Base-by-base conservation (phyloP, 2,888 invertebrate genomes). In the Serripes groenlandicus region DNA sequence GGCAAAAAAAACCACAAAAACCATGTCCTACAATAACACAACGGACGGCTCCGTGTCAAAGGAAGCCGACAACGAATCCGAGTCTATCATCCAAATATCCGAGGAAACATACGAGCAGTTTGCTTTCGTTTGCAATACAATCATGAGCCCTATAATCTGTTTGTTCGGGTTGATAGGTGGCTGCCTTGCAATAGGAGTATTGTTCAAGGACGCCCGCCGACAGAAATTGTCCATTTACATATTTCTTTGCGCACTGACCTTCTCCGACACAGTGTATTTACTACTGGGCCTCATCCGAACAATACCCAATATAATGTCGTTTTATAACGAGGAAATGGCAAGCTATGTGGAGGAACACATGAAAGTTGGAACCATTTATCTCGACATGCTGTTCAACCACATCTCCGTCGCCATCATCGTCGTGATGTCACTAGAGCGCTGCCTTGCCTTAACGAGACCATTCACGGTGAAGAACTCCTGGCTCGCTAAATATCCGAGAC, bases 361-460 rank as follows among this genome's bases (percentile, higher is more conserved):
- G 84, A 84, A 84, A 62, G 64, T 81, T 3, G 77, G 80, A 15
- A 35, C 75, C 0, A 78, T 84, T 4, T 84, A 84, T 28, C 26
- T 78, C 0, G 84, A 84, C 42, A 81, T 84, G 78, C 75, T 84
- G 1, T 58, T 84, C 9, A 54, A 78, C 3, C 81, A 84, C 35
- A 71, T 66, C 2, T 60, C 75, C 2, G 32, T 42, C 15, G 78
- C 75, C 9, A 37, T 84, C 9, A 75, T 84, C n/a, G 37, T 84
- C 9, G 73, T 84, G 18, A 84, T 84, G 84, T 81, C 84, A 5
- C 42, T 81, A 0, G 84, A 84, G 32, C 62, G 84, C 21, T 58
- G 78, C 49, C 2, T 78, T 1, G 84, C 81, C 1, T 62, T 84
- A 5, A 35, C 78, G 7, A 30, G 60, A 15, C 84, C 84, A 30